Evolutionary conservation across 2,113 vertebrate species (phyloP).

Genomic region (Ariopsis seemanni): DNA sequence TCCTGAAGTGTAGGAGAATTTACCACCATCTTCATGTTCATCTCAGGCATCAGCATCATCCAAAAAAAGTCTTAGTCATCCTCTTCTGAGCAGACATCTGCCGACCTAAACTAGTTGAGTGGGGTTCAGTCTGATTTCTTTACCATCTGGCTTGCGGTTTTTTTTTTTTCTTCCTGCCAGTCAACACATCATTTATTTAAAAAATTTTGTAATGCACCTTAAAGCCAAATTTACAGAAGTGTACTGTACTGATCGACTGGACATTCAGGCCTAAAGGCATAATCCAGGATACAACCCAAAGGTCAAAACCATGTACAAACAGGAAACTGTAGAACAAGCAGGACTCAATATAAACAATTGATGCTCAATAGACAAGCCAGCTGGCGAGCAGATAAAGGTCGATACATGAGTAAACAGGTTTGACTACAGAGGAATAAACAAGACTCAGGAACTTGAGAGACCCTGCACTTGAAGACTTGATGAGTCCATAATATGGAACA

Average conservation of each 20-base stretch:
- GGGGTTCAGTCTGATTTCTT: not conserved
- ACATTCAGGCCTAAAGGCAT: not conserved
- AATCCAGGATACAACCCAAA: constrained; percentile 10
- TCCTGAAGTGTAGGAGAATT: not conserved
- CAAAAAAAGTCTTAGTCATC: not conserved
- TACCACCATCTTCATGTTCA: not conserved
- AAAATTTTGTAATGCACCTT: not conserved
- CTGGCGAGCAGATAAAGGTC: constrained; percentile 11
- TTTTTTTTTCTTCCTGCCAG: not conserved
- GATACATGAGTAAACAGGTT: constrained; percentile 1
- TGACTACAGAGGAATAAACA: constrained; percentile 3
- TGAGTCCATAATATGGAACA: not conserved
- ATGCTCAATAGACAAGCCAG: constrained; percentile 10
- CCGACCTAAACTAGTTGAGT: no score
- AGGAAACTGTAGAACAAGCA: constrained; percentile 8
- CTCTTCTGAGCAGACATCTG: not conserved
- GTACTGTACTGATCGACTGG: not conserved
- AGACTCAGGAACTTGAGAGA: not conserved
- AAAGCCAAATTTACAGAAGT: not conserved
- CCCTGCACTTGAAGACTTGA: not conserved
- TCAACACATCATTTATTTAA: not conserved
- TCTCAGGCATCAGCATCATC: not conserved
- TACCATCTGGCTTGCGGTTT: not conserved
- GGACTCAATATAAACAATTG: not conserved
- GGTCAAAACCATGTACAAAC: constrained; percentile 6